Evolutionary conservation across 1,140 invertebrate genomes (phyloP).

Genomic region (Drosophila tani): DNA sequence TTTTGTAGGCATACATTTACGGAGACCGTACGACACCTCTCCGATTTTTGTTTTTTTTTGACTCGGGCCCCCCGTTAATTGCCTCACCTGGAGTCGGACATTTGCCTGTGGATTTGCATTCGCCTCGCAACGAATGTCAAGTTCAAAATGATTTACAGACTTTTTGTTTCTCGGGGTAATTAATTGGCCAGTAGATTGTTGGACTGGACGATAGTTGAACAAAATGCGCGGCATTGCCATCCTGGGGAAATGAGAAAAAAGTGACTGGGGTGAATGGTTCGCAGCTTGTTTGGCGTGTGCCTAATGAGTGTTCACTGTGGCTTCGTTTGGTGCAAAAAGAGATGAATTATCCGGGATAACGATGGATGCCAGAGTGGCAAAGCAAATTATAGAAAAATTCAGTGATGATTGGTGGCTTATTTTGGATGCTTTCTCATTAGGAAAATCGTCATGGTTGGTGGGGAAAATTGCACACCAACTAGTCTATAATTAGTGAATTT

Average conservation of each 20-base stretch:
- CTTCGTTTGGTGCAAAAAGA: not conserved
- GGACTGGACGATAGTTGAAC: conserved; percentile 28
- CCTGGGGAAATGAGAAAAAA: conserved; percentile 17
- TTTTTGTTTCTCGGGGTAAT: conserved; percentile 66
- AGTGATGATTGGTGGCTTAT: not conserved
- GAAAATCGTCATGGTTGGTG: not conserved
- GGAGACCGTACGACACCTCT: conserved; percentile 31
- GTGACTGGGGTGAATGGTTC: conserved; percentile 30
- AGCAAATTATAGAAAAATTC: conserved; percentile 6
- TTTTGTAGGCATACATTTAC: conserved; percentile 42
- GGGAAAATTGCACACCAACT: not conserved
- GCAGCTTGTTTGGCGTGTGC: conserved; percentile 50
- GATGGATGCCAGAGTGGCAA: conserved; percentile 1
- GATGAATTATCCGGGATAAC: not conserved
- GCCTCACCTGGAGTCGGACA: conserved; percentile 50
- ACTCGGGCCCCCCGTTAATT: conserved; percentile 30
- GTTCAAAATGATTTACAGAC: conserved; percentile 80
- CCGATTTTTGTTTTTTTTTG: conserved; percentile 4
- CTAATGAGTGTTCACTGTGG: conserved; percentile 42
- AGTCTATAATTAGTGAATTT: not conserved
- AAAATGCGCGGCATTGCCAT: conserved; percentile 20
- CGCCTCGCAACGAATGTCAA: conserved; percentile 71
- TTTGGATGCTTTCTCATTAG: not conserved
- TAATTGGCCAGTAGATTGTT: conserved; percentile 55
- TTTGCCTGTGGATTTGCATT: conserved; percentile 53